Percentiles rank a stretch among this genome's conserved stretches.
phyloP scores from a whole-genome alignment of 2,113 vertebrate species.

The Pluvianellus socialis region DNA sequence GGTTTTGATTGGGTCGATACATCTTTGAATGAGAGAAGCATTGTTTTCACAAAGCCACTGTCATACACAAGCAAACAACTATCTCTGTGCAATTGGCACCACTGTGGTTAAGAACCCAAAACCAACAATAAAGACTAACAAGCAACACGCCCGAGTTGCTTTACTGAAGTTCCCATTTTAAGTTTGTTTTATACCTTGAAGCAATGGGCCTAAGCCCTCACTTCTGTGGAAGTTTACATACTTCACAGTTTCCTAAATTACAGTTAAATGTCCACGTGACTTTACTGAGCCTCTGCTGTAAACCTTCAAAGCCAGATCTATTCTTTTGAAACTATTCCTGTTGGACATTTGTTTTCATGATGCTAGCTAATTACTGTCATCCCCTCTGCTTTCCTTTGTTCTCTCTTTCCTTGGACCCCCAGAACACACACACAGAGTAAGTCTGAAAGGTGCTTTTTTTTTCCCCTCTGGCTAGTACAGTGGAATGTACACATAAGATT shows the following conservation, averaged over 20 bases:
- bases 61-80: not conserved
- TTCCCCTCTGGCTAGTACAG: not conserved
- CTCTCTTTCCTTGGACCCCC: not conserved
- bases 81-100: not conserved
- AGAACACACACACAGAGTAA: not conserved
- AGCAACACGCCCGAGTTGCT: not conserved
- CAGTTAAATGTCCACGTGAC: not conserved
- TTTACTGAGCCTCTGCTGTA: not conserved
- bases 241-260: not conserved
- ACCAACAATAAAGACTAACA: not conserved
- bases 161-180: not conserved
- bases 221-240: not conserved
- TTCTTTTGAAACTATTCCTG: not conserved
- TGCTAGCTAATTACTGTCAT: not conserved
- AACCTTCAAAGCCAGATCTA: not conserved
- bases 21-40: not conserved
- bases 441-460: not conserved
- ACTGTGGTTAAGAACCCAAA: not conserved
- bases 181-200: not conserved
- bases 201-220: not conserved
- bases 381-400: not conserved
- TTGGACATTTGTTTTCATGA: not conserved
- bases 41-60: not conserved
- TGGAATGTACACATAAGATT: not conserved
- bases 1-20: not conserved